Evolutionary conservation across 2,113 vertebrate genomes (phyloP), one percentile per base, ranked within the genome.

Genomic region (Acrocephalus arundinaceus): DNA sequence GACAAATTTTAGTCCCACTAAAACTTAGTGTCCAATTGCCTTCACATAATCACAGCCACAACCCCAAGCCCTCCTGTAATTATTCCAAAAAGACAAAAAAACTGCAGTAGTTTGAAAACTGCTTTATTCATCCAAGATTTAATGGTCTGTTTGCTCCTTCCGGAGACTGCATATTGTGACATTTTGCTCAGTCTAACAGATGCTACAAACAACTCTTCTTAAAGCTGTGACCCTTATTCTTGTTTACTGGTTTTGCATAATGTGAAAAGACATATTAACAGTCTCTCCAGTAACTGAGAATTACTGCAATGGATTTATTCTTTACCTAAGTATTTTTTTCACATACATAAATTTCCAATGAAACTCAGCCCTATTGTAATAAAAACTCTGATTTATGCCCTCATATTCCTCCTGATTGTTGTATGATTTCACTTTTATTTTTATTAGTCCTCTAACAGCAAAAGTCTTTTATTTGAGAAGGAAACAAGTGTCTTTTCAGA

Each of bases 111-210:
- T 90, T 85, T 85, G 71, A 54, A 94, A 94, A 90, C 24, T 66
- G 63, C 59, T 90, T 88, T 67, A 78, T 84, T 74, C 59, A 86
- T 68, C 79, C 51, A 82, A 92, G 79, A 83, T 84, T 72, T 86
- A 96, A 94, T 77, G 83, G 92, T 85, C 85, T 85, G 92, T 74
- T 83, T 95, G 75, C 90, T 90, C 86, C 85, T 92, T 93, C 68
- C 10, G 3, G 72, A 95, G 68, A 81, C 31, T 86, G 57, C 76
- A 59, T 89, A 84, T 85, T 96, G 78, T 91, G 90, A 88, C 92
- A 96, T 94, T 91, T 90, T 90, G 79, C 52, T 94, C 61, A 33
- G 45, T 84, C 90, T 86, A 88, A 90, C 68, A 91, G 72, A 94
- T 71, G 81, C 31, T 52, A 74, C 75, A 93, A 93, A 91, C 55